A percentile compares a stretch with the other conserved stretches of the same genome.
Conservation (phyloP, 2,113 vertebrate species). For the Cinclus mexicanus region DNA sequence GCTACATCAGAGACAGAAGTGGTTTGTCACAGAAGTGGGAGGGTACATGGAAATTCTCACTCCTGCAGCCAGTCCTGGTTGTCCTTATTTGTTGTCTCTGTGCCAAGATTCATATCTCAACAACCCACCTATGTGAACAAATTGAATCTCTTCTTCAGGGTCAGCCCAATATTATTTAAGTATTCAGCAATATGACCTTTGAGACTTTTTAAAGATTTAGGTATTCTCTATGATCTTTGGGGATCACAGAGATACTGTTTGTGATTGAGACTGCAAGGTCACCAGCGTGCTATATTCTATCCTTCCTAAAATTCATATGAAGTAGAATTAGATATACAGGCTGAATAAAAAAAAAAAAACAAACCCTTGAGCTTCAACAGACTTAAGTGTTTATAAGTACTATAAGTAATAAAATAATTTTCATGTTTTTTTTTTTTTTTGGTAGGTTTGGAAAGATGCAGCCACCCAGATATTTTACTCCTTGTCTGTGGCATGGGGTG, state of each 20-base stretch:
- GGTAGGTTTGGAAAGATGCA: slow-evolving; percentile 95
- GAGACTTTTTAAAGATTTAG: neutral
- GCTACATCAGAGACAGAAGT: neutral
- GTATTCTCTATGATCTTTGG: neutral
- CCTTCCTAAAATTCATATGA: neutral
- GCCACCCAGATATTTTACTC: slow-evolving; percentile 96
- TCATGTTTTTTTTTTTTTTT: neutral
- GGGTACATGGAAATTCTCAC: neutral
- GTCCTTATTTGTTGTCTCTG: neutral
- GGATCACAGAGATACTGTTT: neutral
- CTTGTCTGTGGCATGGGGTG: slow-evolving; percentile 89
- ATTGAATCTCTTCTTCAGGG: neutral
- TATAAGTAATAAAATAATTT: neutral
- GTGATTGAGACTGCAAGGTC: neutral
- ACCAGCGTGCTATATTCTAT: accelerated
- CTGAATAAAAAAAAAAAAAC: neutral
- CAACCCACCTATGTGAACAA: neutral
- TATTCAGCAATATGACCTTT: neutral
- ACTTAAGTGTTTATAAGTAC: neutral
- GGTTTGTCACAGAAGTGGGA: neutral
- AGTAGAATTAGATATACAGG: neutral
- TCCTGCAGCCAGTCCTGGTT: neutral
- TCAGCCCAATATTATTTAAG: neutral
- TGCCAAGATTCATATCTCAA: neutral
- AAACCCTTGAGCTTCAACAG: neutral